These are phyloP conservation scores for Hucho hucho DNA, from an alignment of 2,113 vertebrate genomes.

Conservation along the genomic window DNA sequence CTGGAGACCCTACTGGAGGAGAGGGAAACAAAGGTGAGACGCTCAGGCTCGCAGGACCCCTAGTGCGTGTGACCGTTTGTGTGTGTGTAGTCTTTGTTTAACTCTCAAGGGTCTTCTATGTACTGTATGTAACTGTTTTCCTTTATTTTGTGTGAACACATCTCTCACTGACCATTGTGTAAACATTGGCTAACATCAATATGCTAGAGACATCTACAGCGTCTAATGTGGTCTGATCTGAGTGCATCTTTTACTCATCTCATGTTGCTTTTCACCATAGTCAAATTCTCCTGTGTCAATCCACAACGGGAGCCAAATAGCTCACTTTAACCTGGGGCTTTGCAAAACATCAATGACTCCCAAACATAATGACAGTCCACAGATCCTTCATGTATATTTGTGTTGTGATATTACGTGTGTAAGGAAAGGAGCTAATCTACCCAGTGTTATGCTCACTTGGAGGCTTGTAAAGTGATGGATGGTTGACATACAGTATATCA, in stretches of 20 bases:
- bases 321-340: constrained; percentile 93
- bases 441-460: too few relatives aligned
- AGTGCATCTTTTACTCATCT: constrained; percentile 85
- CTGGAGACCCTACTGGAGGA: constrained; percentile 97
- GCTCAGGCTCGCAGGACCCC: constrained; percentile 16
- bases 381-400: too few relatives aligned
- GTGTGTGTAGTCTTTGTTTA: constrained; percentile 57
- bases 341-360: constrained; percentile 82
- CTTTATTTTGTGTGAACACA: constrained; percentile 90
- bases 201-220: constrained; percentile 87
- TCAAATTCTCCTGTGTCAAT: constrained; percentile 93
- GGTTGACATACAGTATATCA: too few relatives aligned
- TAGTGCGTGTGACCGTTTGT: too few relatives aligned
- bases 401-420: too few relatives aligned
- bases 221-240: constrained; percentile 88
- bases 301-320: constrained; percentile 84
- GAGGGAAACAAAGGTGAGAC: constrained; percentile 95
- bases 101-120: constrained; percentile 73
- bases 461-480: too few relatives aligned
- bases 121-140: constrained; percentile 80
- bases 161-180: constrained; percentile 91
- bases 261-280: constrained; percentile 95
- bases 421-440: too few relatives aligned
- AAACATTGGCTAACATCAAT: constrained; percentile 86
- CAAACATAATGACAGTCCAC: constrained; percentile 4